Conservation (phyloP, 2,113 vertebrate species). For the Mirounga angustirostris region DNA sequence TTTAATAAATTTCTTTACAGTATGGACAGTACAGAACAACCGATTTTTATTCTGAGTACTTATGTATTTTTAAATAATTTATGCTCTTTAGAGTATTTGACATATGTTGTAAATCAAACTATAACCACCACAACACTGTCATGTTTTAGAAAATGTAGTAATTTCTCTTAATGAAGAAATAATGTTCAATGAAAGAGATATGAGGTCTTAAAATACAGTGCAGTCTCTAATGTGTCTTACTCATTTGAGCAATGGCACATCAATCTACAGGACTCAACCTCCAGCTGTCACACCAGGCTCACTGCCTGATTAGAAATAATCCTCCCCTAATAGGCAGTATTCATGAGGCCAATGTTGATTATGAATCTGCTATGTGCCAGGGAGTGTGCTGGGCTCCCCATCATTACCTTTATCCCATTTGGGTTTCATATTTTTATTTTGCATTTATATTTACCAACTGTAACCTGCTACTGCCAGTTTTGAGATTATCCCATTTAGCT, state of each 20-base stretch:
- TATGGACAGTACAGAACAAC: background rate
- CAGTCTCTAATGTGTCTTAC: background rate
- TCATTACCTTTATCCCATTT: background rate
- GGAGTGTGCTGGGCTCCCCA: background rate
- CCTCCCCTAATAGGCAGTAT: background rate
- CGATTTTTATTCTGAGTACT: constrained; percentile 54
- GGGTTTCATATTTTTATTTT: background rate
- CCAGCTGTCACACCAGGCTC: background rate
- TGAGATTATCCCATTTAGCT: background rate
- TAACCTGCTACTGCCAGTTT: background rate
- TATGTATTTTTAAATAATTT: constrained; percentile 42
- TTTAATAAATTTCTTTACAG: constrained; percentile 8
- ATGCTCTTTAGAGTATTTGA: constrained; percentile 17
- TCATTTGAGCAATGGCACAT: background rate
- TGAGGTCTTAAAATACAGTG: background rate
- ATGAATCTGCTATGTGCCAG: background rate
- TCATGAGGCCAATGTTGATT: background rate
- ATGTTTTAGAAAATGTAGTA: constrained; percentile 42
- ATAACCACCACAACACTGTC: background rate
- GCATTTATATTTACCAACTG: background rate
- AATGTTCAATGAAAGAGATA: background rate
- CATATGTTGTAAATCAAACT: constrained; percentile 46
- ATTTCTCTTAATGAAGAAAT: constrained; percentile 47
- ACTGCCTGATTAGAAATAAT: background rate
- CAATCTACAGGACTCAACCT: background rate